Percentiles rank a stretch among this genome's conserved stretches.
phyloP scores from a whole-genome alignment of 2,888 invertebrate genomes.

The Cryptus armator region DNA sequence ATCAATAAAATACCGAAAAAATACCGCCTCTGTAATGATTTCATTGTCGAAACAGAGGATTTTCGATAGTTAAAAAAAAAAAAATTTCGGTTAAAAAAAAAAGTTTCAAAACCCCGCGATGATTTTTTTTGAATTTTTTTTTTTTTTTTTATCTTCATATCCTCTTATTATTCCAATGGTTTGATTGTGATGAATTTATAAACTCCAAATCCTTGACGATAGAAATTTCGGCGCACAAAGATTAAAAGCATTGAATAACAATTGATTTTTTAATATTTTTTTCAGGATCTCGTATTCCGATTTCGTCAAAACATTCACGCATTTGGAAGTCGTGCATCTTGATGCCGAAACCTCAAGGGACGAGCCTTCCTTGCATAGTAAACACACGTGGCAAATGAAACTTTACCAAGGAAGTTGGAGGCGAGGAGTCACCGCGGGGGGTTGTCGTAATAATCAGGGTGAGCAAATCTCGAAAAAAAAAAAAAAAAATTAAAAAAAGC shows the following conservation, averaged over 20 bases:
- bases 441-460: slow-evolving; percentile 95
- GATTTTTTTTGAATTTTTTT: too few relatives aligned
- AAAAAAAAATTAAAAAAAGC: neutral
- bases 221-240: neutral
- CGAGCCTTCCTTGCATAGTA: slow-evolving; percentile 92
- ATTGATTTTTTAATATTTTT: slow-evolving; percentile 57
- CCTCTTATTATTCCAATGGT: too few relatives aligned
- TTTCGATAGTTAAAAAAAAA: too few relatives aligned
- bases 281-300: slow-evolving; percentile 93
- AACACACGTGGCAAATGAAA: slow-evolving; percentile 95
- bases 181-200: too few relatives aligned
- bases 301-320: slow-evolving; percentile 93
- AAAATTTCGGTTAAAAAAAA: too few relatives aligned
- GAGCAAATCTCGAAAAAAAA: slow-evolving; percentile 36
- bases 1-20: too few relatives aligned
- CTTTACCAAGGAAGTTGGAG: slow-evolving; percentile 95
- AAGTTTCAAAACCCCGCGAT: too few relatives aligned
- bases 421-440: slow-evolving; percentile 95
- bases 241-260: neutral
- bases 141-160: too few relatives aligned
- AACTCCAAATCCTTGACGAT: neutral
- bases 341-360: slow-evolving; percentile 95
- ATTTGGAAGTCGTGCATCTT: slow-evolving; percentile 94
- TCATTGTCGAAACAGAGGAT: too few relatives aligned
- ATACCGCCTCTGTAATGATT: too few relatives aligned